A percentile compares a stretch with the other conserved stretches of the same genome.
Evolutionary conservation across 1,140 invertebrate species (phyloP).

Genomic region (Wiebesia pumilae): DNA sequence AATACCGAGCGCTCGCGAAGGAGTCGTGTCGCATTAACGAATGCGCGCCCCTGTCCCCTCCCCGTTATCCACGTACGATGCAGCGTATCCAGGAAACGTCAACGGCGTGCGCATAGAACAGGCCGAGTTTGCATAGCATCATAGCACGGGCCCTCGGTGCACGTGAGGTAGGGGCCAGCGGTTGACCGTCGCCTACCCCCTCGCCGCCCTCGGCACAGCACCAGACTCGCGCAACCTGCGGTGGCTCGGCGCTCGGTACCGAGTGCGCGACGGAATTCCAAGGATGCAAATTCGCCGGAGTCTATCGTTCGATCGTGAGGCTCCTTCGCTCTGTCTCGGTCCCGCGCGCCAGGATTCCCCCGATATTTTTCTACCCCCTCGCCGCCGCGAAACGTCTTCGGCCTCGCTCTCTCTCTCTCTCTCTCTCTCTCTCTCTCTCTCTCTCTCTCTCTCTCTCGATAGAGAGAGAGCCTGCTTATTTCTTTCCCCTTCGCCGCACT

Average conservation of each 20-base stretch:
- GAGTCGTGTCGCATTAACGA: constrained; percentile 53
- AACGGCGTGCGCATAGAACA: constrained; percentile 33
- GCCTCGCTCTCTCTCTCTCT: neutral
- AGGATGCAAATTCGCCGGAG: constrained; percentile 71
- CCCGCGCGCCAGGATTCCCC: neutral
- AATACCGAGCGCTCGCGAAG: constrained; percentile 38
- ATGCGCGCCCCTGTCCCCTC: constrained; percentile 38
- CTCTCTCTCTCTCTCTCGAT: too few relatives aligned
- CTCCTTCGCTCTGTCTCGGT: constrained; percentile 17
- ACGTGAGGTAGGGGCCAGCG: constrained; percentile 41
- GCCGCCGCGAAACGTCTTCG: neutral
- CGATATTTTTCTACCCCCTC: neutral
- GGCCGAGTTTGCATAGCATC: constrained; percentile 52
- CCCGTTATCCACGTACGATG: neutral
- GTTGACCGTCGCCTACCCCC: constrained; percentile 9
- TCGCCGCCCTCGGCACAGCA: neutral
- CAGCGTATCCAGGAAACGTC: constrained; percentile 55
- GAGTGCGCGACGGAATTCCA: constrained; percentile 68
- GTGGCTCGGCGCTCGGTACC: neutral
- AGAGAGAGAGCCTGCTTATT: too few relatives aligned
- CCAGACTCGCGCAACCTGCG: neutral
- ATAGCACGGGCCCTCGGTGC: constrained; percentile 34
- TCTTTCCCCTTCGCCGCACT: too few relatives aligned
- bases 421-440: too few relatives aligned
- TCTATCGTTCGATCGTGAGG: constrained; percentile 70